Percentiles rank a stretch among this genome's conserved stretches.
phyloP scores from a whole-genome alignment of 1,140 invertebrate species.

The Diachasma alloeum region DNA sequence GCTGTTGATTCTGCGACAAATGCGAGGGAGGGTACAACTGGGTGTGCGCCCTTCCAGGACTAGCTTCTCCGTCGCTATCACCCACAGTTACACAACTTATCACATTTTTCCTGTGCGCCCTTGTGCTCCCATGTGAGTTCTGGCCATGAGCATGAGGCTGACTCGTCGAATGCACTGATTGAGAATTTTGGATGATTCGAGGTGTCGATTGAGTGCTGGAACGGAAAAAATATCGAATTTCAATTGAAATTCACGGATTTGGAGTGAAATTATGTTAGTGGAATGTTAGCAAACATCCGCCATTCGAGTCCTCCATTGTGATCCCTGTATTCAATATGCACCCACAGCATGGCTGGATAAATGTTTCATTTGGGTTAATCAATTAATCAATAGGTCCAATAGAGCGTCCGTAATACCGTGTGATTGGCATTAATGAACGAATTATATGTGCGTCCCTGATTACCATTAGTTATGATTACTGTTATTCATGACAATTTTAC shows the following conservation, averaged over 20 bases:
- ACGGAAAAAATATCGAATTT: conserved; percentile 30
- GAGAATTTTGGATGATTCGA: conserved; percentile 51
- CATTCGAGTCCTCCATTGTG: neutral
- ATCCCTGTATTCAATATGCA: neutral
- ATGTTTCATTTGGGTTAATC: neutral
- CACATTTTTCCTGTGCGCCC: conserved; percentile 72
- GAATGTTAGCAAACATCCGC: neutral
- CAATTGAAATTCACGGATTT: neutral
- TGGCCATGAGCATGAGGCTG: conserved; percentile 46
- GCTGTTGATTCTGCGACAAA: conserved; percentile 53
- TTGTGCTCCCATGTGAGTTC: conserved; percentile 43
- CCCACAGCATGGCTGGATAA: too few relatives aligned
- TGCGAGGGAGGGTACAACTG: conserved; percentile 56
- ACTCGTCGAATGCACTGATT: conserved; percentile 42
- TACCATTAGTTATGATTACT: neutral
- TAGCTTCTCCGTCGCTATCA: conserved; percentile 81
- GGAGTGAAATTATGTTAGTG: neutral
- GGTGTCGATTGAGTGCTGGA: conserved; percentile 62
- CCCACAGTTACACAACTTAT: conserved; percentile 84
- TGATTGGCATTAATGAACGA: neutral
- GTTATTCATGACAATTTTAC: too few relatives aligned
- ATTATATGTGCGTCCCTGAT: neutral
- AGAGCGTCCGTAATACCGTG: neutral
- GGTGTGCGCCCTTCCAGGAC: conserved; percentile 62
- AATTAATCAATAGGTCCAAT: neutral